Evolutionary conservation across 2,797 vertebrate species (phyloP), one percentile per base, ranked within the genome.

Genomic region (Cynodonichthys magdalenae): DNA sequence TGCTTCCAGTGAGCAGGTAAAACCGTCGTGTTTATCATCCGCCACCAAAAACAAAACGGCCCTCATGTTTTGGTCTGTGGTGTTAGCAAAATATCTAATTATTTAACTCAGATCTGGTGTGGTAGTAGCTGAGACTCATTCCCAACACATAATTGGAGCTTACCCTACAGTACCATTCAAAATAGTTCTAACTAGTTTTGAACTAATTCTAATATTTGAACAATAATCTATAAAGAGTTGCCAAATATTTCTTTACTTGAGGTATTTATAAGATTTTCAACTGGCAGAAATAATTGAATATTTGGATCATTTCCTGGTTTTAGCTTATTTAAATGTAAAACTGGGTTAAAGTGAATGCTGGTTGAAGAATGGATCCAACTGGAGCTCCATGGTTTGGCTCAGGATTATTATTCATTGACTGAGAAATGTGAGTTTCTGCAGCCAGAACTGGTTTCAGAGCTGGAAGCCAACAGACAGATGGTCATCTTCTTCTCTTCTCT

Each of bases 1-100:
- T 0, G 92, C 96, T 19, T 95, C 96, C 6, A 97, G 96, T 10
- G 97, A 98, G 70, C 96, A 98, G 95, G 97, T 97, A 54, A 15
- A 2, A 0, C 5, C 6, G 8, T 1, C 3, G 12, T 20, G 19
- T n/a, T 54, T 41, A 34, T 34, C 31, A 34, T 7, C 7, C 6
- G 6, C 9, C 31, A 7, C 31, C 8, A 31, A 31, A 31, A 8
- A 8, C 29, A 4, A 31, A 31, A 31, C 6, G 28, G 28, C 28
- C n/a, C n/a, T 31, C 29, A 7, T 31, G 31, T 31, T 5, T 31
- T 31, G 3, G 31, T 31, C 9, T 31, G 31, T 31, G 6, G 31
- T 24, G 24, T 24, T 24, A 24, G 24, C 24, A 24, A 24, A 24
- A 24, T 24, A 24, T 24, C 24, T 24, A 2, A 24, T 24, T 24